phyloP scores from a whole-genome alignment of 2,113 vertebrate species.

The Girardinichthys multiradiatus region DNA sequence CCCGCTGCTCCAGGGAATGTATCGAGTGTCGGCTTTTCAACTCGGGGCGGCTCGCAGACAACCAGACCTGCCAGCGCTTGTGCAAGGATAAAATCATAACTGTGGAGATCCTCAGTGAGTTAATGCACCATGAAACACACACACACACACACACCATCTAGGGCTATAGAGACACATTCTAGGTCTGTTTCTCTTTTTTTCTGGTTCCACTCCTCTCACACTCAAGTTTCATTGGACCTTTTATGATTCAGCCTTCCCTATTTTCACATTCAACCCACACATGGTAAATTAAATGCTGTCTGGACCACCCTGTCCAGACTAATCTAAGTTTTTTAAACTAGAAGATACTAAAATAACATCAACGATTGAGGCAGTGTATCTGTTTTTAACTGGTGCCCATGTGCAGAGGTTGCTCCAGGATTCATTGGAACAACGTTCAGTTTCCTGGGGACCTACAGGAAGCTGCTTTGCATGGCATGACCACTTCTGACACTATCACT shows the following conservation, averaged over 20 bases:
- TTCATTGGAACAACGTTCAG: too few species aligned
- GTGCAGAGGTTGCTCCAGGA: too few species aligned
- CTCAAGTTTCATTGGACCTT: not conserved
- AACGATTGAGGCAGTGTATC: too few species aligned
- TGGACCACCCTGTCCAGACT: too few species aligned
- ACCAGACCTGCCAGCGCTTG: conserved; percentile 93
- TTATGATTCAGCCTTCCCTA: not conserved
- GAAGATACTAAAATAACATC: too few species aligned
- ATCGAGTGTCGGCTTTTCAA: conserved; percentile 93
- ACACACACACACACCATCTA: not conserved
- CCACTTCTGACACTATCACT: too few species aligned
- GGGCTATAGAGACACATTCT: not conserved
- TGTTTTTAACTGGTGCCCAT: too few species aligned
- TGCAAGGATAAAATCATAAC: conserved; percentile 94
- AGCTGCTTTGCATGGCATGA: not conserved
- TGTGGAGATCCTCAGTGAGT: conserved; percentile 89
- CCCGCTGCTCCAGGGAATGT: conserved; percentile 84
- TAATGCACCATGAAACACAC: not conserved
- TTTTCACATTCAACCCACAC: not conserved
- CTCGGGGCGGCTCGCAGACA: conserved; percentile 88
- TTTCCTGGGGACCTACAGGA: not conserved
- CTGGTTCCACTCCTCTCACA: too few species aligned
- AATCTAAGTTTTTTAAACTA: too few species aligned
- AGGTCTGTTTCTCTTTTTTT: too few species aligned
- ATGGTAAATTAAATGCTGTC: not conserved